A percentile compares a stretch with the other conserved stretches of the same genome.
These are phyloP conservation scores for Lophius piscatorius DNA, from an alignment of 2,113 vertebrate species.

Conservation along the genomic window DNA sequence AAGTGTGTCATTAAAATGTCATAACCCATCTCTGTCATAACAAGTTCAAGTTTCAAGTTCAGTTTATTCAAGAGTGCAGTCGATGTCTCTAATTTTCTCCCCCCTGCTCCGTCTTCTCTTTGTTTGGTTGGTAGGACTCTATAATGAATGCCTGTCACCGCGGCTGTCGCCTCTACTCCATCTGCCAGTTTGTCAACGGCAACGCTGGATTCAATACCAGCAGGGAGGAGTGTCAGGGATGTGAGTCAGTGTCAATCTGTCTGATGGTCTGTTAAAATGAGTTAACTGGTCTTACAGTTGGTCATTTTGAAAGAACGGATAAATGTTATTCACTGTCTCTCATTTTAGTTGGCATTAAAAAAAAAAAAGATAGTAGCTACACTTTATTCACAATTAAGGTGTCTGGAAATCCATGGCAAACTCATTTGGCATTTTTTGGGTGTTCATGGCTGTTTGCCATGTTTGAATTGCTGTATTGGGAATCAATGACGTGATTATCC, in stretches of 20 bases:
- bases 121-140: conserved; percentile 78
- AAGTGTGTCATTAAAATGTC: conserved; percentile 37
- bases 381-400: too few relatives aligned
- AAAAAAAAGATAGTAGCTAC: too few relatives aligned
- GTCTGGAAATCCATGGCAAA: too few relatives aligned
- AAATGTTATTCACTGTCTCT: too few relatives aligned
- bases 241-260: conserved; percentile 71
- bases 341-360: too few relatives aligned
- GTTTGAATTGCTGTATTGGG: conserved; percentile 62
- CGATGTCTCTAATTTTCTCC: conserved; percentile 38
- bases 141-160: conserved; percentile 93
- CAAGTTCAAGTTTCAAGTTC: conserved; percentile 12
- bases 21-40: conserved; percentile 19
- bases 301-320: too few relatives aligned
- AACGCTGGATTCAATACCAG: conserved; percentile 90
- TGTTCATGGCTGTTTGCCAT: conserved; percentile 24
- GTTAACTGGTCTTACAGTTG: not conserved
- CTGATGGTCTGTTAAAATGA: not conserved
- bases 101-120: not conserved
- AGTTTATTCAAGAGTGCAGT: conserved; percentile 43
- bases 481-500: conserved; percentile 68
- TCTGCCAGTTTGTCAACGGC: conserved; percentile 95
- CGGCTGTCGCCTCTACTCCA: conserved; percentile 96
- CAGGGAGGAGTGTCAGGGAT: conserved; percentile 90
- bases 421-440: conserved; percentile 25